Base-by-base conservation (phyloP, 2,888 invertebrate species). In the Fragum sueziense region DNA sequence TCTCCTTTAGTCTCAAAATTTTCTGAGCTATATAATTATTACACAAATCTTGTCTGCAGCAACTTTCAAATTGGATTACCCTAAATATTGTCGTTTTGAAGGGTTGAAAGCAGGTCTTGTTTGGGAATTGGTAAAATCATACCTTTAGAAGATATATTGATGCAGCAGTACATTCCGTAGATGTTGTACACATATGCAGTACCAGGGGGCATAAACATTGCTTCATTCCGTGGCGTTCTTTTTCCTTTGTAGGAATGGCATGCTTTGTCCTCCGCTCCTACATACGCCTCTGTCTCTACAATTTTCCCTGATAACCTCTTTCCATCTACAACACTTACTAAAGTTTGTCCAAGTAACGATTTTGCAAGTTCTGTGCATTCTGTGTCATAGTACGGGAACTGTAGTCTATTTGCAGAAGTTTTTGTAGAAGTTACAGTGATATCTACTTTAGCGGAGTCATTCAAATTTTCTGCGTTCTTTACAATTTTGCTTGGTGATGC, bases 231-330 rank as follows among this genome's bases (percentile, higher is more conserved):
- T 3, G 94, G 93, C 0, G 96, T 96, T 81, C 94, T 91, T 91
- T 95, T 95, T 2, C 94, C 94, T 31, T 93, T 90, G 89, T 94
- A 95, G 0, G 96, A 95, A 87, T 95, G 95, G 0, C 96, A 96
- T 20, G 96, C 96, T 92, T 95, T 95, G 91, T 96, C 96, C 74
- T 95, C 94, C 29, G 93, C 94, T 17, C 96, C 96, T 25, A 95
- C 93, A 90, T 96, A 96, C 74, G 95, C 95, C 93, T 96, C 96
- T 0, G 96, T 96, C 93, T 96, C 96, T 0, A 96, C 96, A 85
- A 96, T 96, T 84, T 93, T 93, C 22, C 95, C 96, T 90, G 94
- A 94, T 29, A 96, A 84, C 59, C 95, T 84, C 62, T 92, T 91
- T 20, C 94, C 94, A 20, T 82, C 73, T 20, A 79, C 80, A 87